Evolutionary conservation across 2,797 vertebrate species (phyloP), one percentile per base, ranked within the genome.

Genomic region (Tapera naevia): DNA sequence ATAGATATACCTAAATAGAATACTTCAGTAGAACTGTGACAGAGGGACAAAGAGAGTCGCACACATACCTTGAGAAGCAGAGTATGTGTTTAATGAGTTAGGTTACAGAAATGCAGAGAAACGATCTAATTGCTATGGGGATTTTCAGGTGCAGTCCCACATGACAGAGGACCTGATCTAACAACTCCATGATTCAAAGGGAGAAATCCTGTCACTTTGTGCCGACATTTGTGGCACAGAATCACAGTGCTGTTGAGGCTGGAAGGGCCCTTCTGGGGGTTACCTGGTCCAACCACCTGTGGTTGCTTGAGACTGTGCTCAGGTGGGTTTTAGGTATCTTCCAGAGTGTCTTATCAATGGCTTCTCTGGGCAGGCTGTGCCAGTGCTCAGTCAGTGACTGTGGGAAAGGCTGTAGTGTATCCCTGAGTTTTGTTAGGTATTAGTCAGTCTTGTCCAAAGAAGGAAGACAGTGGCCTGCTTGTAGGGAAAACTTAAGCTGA

Each of bases 181-280:
- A 32, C 33, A 62, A 10, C 45, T 81, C 56, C 10, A 4, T 13
- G 28, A 64, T 61, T 24, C 41, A 50, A 7, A 28, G 37, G 32
- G 33, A 69, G 22, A 92, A 75, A 39, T 45, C 21, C 17, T 61
- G 37, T 61, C 50, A 16, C 33, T 80, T 80, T 23, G 11, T 46
- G 43, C 15, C 8, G 15, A 18, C 6, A 4, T 64, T 43, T 27
- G 37, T 61, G 54, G 9, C n/a, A 39, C 32, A 65, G 45, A 56
- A 46, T 91, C 25, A 1, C 1, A 28, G 66, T 56, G 39, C 33
- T 0, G 0, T 16, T n/a, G 50, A 71, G 62, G 39, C 35, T 89
- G 45, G 50, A 75, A 43, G 45, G 45, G 37, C 30, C 50, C 23
- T 19, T 62, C 21, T 72, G 32, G 67, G 56, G 13, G n/a, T 70